Evolutionary conservation across 53 echinoderm and acorn worm genomes (phyloP).

Genomic region (Mesocentrotus franciscanus): DNA sequence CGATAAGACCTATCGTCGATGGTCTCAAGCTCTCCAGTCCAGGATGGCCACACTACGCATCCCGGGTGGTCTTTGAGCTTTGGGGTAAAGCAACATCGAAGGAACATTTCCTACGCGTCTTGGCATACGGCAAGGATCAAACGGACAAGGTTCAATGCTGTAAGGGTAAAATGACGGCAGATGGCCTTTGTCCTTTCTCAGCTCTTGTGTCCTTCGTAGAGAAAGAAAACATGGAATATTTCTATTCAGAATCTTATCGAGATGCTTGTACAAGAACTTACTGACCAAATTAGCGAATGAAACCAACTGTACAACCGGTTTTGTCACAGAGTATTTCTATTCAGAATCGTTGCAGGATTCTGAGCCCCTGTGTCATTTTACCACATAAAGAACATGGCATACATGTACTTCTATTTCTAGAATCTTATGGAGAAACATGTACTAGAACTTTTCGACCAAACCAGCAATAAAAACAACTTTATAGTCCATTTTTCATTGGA

Average conservation of each 20-base stretch:
- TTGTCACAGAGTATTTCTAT: too few relatives aligned
- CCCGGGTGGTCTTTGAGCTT: constrained; percentile 84
- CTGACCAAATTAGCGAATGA: not conserved
- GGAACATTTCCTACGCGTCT: constrained; percentile 71
- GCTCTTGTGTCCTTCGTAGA: constrained; percentile 76
- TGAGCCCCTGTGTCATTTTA: constrained; percentile 67
- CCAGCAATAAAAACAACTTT: not conserved
- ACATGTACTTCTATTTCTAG: constrained; percentile 64
- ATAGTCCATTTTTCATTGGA: not conserved
- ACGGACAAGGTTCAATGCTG: constrained; percentile 82
- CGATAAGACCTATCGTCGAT: constrained; percentile 79
- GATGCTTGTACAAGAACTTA: constrained; percentile 74
- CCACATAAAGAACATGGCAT: constrained; percentile 74
- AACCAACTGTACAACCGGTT: too few relatives aligned
- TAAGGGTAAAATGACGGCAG: constrained; percentile 58
- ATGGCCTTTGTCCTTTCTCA: constrained; percentile 82
- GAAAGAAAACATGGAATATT: constrained; percentile 79
- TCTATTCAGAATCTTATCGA: constrained; percentile 74
- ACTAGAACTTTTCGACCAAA: not conserved
- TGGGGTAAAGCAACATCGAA: constrained; percentile 71
- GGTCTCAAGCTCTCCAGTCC: constrained; percentile 81
- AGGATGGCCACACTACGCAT: constrained; percentile 85
- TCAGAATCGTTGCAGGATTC: not conserved
- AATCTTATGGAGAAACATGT: constrained; percentile 79
- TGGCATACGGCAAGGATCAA: constrained; percentile 88